These are phyloP conservation scores for Sialis lutaria DNA, from an alignment of 2,888 invertebrate species.

Conservation along the genomic window DNA sequence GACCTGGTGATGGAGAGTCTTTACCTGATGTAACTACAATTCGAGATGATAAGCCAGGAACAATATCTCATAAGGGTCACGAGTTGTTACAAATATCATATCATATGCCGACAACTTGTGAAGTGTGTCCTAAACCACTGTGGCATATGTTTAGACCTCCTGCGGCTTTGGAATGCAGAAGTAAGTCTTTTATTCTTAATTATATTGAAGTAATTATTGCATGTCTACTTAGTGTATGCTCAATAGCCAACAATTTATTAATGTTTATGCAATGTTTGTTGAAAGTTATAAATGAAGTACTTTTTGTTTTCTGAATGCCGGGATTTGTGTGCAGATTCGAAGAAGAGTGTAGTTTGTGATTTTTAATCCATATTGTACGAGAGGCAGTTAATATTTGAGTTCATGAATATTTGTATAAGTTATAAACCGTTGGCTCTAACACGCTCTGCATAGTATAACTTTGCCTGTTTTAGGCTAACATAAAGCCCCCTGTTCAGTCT, in stretches of 20 bases:
- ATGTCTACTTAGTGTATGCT: background rate
- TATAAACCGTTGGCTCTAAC: too few species aligned
- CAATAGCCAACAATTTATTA: background rate
- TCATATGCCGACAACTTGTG: constrained; percentile 97
- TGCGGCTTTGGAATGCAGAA: constrained; percentile 90
- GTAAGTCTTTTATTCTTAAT: constrained; percentile 33
- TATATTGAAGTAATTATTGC: background rate
- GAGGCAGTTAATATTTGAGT: too few species aligned
- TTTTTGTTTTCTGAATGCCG: too few species aligned
- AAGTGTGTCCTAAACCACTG: constrained; percentile 90
- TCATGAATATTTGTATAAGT: too few species aligned
- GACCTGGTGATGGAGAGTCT: constrained; percentile 51
- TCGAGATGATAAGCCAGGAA: constrained; percentile 38
- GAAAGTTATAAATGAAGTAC: too few species aligned
- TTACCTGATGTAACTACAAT: constrained; percentile 35
- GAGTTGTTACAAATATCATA: constrained; percentile 92
- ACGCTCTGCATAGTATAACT: too few species aligned
- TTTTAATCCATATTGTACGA: too few species aligned
- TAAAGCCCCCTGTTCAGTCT: too few species aligned
- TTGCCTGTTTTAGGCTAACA: too few species aligned
- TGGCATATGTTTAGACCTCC: constrained; percentile 98
- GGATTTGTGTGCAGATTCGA: too few species aligned
- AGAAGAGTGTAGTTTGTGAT: too few species aligned
- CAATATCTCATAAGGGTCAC: constrained; percentile 75
- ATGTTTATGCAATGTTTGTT: too few species aligned